Evolutionary conservation across 2,888 invertebrate species (phyloP), one percentile per base, ranked within the genome.

Genomic region (Aricia artaxerxes): DNA sequence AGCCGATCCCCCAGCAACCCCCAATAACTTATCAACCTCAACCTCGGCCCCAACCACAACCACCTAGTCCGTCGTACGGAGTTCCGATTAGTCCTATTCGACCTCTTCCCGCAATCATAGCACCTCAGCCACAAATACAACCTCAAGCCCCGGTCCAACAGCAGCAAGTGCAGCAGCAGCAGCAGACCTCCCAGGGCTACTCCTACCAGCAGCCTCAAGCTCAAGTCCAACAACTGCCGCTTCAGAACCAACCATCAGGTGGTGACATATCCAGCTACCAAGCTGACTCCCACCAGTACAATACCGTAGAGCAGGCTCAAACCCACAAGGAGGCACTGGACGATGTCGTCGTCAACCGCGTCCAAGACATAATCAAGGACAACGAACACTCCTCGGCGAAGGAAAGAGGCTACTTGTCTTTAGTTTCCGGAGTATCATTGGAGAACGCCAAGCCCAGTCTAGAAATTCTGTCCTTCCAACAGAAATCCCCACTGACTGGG

Each of bases 401-500:
- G 78, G 87, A 90, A 57, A 88, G 90, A 31, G 94, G 94, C 57
- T 93, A 92, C 80, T 83, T 85, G 44, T 94, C 94, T 0, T 82
- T 93, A 35, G 92, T 94, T 16, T 92, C 94, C 3, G 93, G 94
- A 40, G 91, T 94, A 35, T 89, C 92, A 16, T 84, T 94, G 6
- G 93, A 89, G 82, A 90, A 88, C 79, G 93, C 90, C 1, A 88
- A 87, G 80, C 94, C 94, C 0, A 94, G 94, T 81, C 84, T 93
- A n/a, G 94, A 94, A 84, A 83, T 94, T 78, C 87, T 91, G 5
- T 93, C 94, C 0, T 94, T 94, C 80, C 88, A 90, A 1, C 93
- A 94, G n/a, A 89, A 86, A 60, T 90, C 92, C 2, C 91, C 90
- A 49, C 53, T 81, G 49, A 69, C 80, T 72, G 44, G 72, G 11